Percentiles rank a stretch among this genome's conserved stretches.
phyloP scores from a whole-genome alignment of 2,888 invertebrate species.

The Andrena hattorfiana region DNA sequence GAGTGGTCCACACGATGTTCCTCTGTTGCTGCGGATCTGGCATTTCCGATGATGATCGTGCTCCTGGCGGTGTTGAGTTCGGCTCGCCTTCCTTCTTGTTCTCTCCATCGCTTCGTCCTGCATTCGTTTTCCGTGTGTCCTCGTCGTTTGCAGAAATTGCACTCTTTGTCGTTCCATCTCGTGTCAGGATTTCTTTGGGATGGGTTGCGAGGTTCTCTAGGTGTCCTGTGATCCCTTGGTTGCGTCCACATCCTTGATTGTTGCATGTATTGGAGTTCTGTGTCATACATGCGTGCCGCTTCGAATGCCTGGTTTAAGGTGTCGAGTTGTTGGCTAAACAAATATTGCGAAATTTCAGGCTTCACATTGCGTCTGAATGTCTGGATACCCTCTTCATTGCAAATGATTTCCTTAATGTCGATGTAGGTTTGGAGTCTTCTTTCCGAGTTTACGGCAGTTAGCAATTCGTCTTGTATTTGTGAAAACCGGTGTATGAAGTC shows the following conservation, averaged over 20 bases:
- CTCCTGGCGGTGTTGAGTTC: conserved; percentile 4
- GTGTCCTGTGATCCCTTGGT: background rate
- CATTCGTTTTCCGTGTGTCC: conserved; percentile 15
- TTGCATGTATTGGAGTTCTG: conserved; percentile 23
- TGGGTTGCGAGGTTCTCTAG: background rate
- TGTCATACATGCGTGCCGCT: conserved; percentile 18
- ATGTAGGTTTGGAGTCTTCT: conserved; percentile 10
- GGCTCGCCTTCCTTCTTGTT: background rate
- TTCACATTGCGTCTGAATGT: conserved; percentile 4
- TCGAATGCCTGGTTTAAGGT: conserved; percentile 30
- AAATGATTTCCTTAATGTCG: conserved; percentile 24
- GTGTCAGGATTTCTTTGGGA: background rate
- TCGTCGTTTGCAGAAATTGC: conserved; percentile 7
- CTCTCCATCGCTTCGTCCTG: conserved; percentile 9
- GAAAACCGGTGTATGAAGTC: conserved; percentile 23
- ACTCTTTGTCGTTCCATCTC: background rate
- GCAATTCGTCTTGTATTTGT: conserved; percentile 4
- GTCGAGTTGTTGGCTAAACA: conserved; percentile 17
- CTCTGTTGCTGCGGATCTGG: conserved; percentile 2
- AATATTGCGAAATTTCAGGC: conserved; percentile 11
- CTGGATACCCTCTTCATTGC: conserved; percentile 26
- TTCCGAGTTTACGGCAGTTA: conserved; percentile 11
- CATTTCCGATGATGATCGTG: conserved; percentile 2
- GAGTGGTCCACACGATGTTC: conserved; percentile 19
- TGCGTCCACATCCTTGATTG: conserved; percentile 2